Evolutionary conservation across 2,113 vertebrate genomes (phyloP), one percentile per base, ranked within the genome.

Genomic region (Macheiramphus alcinus): DNA sequence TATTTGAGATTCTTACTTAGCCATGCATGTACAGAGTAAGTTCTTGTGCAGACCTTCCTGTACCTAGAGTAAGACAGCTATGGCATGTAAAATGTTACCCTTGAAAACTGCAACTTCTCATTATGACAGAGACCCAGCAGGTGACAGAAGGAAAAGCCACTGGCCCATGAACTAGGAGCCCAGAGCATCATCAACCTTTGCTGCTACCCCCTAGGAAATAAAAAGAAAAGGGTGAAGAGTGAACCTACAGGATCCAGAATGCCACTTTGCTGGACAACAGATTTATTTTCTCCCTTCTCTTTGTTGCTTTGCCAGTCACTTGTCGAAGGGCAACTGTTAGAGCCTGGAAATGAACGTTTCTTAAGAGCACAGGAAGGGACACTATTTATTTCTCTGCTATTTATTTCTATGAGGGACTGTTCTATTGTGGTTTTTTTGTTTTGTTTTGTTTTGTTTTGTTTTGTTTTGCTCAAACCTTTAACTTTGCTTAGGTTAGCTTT

Each of bases 161-260:
- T 97, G 91, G 94, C 70, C 96, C 97, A 94, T 97, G 95, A 95
- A 93, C 94, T 95, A 61, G 96, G 90, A 93, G 73, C 91, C 80
- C 81, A 88, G 76, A 83, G 76, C 68, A 75, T 83, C 92, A 63
- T 89, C 80, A 68, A 66, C 62, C 73, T 95, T 92, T 4, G 1
- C 67, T 74, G 86, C 88, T 95, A 29, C 38, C 86, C 88, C 55
- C 0, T 7, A 92, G 88, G 94, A 94, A 71, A 91, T 74, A 63
- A 74, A 95, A 91, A 72, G 62, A 21, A 74, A 88, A 94, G 74
- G 91, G 87, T 91, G 90, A 95, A 52, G 70, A 96, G 74, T 81
- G 88, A 91, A 89, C 45, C 58, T 67, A 26, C 61, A 86, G 80
- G 80, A 88, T 90, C 45, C 76, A 86, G 88, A 81, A 71, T 91